Evolutionary conservation across 2,113 vertebrate species (phyloP), one percentile per base, ranked within the genome.

Genomic region (Corvus hawaiiensis): DNA sequence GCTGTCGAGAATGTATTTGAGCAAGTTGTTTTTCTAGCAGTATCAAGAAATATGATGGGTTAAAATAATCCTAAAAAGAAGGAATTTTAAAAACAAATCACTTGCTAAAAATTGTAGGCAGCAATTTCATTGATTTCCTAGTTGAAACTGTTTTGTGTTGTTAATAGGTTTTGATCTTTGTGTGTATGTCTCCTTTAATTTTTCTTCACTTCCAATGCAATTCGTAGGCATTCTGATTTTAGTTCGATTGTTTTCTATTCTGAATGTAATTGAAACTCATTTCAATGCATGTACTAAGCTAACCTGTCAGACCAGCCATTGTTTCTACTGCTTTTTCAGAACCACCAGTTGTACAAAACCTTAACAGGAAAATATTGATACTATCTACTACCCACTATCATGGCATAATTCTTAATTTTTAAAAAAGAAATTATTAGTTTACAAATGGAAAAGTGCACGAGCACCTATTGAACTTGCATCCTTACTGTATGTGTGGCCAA

Each of bases 261-360:
- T 6, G 8, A 89, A 87, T 33, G 37, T 67, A 80, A 30, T 43
- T 61, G 39, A 93, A 79, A 51, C 46, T 82, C 26, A 7, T 39
- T 46, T 55, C n/a, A 58, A 11, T 64, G 54, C 64, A 23, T 59
- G 18, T 30, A 52, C 75, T 77, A 61, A 92, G 74, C 90, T 94
- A 89, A 89, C 71, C 55, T 62, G 23, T 86, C 72, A 22, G 83
- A 62, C 55, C 24, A 44, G 54, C 87, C 59, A 21, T 68, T 71
- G 63, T 74, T 54, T 75, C 44, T 28, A 30, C 68, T 55, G 35
- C 73, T 94, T 94, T 93, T 93, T 85, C 95, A 96, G 93, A 98
- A 97, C 96, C 92, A 97, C 87, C 87, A 92, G 58, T 94, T 85
- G 94, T 90, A 62, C 84, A 59, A 73, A 72, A 86, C 11, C 9